Evolutionary conservation across 1,140 invertebrate genomes (phyloP).

Genomic region (Pectinophora gossypiella): DNA sequence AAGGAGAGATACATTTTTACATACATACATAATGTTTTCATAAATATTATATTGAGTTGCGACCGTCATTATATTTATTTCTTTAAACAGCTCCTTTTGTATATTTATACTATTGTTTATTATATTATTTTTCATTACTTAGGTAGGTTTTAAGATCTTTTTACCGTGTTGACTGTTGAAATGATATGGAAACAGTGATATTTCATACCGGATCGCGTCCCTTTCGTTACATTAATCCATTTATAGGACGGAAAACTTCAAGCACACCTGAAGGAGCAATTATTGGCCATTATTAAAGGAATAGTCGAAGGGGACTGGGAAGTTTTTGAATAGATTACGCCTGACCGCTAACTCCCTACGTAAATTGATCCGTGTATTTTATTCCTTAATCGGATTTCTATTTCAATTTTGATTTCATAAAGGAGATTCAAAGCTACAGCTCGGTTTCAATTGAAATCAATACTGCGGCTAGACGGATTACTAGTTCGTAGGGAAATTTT

Average conservation of each 20-base stretch:
- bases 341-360: constrained; percentile 16
- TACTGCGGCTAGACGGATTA: constrained; percentile 25
- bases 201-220: too few relatives aligned
- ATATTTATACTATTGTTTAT: too few relatives aligned
- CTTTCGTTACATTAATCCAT: neutral
- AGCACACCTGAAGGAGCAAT: neutral
- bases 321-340: constrained; percentile 29
- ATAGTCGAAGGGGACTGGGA: constrained; percentile 11
- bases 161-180: too few relatives aligned
- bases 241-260: neutral
- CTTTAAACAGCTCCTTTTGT: too few relatives aligned
- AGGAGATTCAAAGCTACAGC: constrained; percentile 16
- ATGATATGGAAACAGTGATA: too few relatives aligned
- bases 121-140: too few relatives aligned
- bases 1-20: too few relatives aligned
- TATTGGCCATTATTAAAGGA: neutral
- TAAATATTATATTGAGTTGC: too few relatives aligned
- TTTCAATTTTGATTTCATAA: constrained; percentile 19
- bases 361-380: constrained; percentile 30
- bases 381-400: constrained; percentile 33
- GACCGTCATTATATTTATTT: too few relatives aligned
- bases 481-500: constrained; percentile 9
- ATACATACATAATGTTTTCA: too few relatives aligned
- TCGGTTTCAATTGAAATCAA: constrained; percentile 24
- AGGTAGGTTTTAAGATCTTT: too few relatives aligned